These are phyloP conservation scores for Calyptommatus sinebrachiatus DNA, from an alignment of 2,113 vertebrate genomes.

Conservation along the genomic window DNA sequence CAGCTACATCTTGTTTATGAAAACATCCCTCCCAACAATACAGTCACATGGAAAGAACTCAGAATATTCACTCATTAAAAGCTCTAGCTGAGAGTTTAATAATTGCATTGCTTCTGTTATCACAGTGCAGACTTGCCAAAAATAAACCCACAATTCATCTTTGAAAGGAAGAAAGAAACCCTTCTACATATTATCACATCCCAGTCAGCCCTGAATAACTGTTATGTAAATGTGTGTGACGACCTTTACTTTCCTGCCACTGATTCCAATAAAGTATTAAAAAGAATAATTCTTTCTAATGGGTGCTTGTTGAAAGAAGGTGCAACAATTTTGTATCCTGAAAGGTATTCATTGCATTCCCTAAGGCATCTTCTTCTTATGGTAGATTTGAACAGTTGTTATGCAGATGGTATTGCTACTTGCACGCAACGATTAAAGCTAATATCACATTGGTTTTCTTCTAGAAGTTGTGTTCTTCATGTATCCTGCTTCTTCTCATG, in stretches of 20 bases:
- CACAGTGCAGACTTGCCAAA: background rate
- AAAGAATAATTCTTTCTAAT: slow-evolving; percentile 10
- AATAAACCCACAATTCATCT: background rate
- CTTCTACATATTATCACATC: background rate
- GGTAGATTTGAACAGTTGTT: background rate
- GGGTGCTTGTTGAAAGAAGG: background rate
- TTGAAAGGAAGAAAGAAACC: background rate
- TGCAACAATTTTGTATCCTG: background rate
- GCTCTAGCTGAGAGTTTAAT: slow-evolving; percentile 1
- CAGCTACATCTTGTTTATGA: background rate
- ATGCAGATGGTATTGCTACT: background rate
- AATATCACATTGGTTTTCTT: background rate
- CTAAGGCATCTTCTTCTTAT: accelerated
- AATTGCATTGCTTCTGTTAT: slow-evolving; percentile 9
- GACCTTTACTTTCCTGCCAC: slow-evolving; percentile 4
- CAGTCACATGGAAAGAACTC: background rate
- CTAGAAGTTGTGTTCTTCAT: accelerated
- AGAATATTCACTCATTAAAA: background rate
- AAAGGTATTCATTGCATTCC: background rate
- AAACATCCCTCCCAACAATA: background rate
- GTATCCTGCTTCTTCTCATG: background rate
- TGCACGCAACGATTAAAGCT: background rate
- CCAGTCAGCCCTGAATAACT: slow-evolving; percentile 1
- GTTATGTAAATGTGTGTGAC: background rate
- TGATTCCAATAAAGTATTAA: background rate